Evolutionary conservation across 2,113 vertebrate species (phyloP).

Genomic region (Anolis sagrei): DNA sequence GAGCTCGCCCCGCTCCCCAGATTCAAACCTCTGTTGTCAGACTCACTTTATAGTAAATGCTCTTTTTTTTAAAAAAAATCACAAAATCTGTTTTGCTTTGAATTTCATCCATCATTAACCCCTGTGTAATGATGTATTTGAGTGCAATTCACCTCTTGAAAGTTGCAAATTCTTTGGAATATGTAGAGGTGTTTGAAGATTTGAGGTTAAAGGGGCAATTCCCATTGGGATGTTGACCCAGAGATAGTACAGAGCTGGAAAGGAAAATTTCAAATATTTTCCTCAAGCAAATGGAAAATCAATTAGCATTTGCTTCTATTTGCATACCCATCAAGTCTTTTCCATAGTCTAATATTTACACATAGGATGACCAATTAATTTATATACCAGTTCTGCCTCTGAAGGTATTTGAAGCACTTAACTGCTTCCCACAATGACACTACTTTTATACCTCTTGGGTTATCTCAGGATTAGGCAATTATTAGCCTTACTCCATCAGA

Average conservation of each 20-base stretch:
- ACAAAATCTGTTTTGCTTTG: not conserved
- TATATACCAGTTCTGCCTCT: not conserved
- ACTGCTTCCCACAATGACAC: not conserved
- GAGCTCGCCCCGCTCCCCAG: no score
- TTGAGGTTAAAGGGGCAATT: constrained; percentile 4
- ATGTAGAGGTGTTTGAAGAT: not conserved
- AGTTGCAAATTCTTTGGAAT: no score
- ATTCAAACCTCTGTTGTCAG: no score
- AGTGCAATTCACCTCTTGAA: not conserved
- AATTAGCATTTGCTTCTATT: constrained; percentile 1
- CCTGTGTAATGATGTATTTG: not conserved
- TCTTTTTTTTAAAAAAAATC: no score
- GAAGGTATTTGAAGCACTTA: not conserved
- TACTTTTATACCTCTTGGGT: not conserved
- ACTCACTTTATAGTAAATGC: no score
- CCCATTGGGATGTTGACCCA: not conserved
- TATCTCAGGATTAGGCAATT: constrained; percentile 24
- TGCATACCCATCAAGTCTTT: constrained; percentile 3
- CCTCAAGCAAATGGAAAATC: constrained; percentile 5
- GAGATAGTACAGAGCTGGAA: not conserved
- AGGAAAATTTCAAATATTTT: not conserved
- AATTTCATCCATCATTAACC: not conserved
- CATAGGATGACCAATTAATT: not conserved
- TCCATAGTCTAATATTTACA: constrained; percentile 26
- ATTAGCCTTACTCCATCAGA: not conserved